Base-by-base conservation (phyloP, 2,888 invertebrate species). In the Clusia tigrina region DNA sequence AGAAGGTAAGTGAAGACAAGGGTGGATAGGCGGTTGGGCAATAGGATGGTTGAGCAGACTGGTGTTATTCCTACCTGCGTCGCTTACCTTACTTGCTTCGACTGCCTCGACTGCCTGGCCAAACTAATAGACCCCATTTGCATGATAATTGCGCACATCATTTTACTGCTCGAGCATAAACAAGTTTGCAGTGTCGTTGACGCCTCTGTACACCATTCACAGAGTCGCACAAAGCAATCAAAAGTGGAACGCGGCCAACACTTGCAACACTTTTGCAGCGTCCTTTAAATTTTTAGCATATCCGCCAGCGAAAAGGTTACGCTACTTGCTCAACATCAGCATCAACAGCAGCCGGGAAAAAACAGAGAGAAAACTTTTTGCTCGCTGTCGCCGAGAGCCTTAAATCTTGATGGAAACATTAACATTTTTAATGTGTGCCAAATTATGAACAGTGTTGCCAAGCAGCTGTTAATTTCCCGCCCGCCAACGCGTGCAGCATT, bases 101-200 rank as follows among this genome's bases (percentile, higher is more conserved):
- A n/a, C n/a, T n/a, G n/a, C n/a, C n/a, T n/a, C n/a, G n/a, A n/a
- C n/a, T n/a, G 42, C 12, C 22, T 18, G 48, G 20, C 20, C 48
- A 48, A 48, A 48, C 20, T 48, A 48, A 48, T 48, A 48, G 48
- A 18, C 6, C 48, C 22, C 48, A 48, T 48, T 48, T 48, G 48
- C 48, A 48, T 48, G 48, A 48, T 48, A 48, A 48, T 48, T 48
- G 48, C 48, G 48, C 48, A 48, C 48, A 48, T 48, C 48, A 48
- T 22, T 48, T 48, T 15, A 20, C 20, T 22, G 12, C 10, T n/a
- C 20, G 5, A 20, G 48, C 5, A 18, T 20, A 48, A 48, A 48
- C 48, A 48, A 42, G n/a, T 9, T 17, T 17, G 42, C 42, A 6
- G 3, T 42, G 9, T 42, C n/a, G 12, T 17, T 17, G 9, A 9